These are phyloP conservation scores for Epirrita christyi DNA, from an alignment of 2,888 invertebrate genomes.

Conservation along the genomic window DNA sequence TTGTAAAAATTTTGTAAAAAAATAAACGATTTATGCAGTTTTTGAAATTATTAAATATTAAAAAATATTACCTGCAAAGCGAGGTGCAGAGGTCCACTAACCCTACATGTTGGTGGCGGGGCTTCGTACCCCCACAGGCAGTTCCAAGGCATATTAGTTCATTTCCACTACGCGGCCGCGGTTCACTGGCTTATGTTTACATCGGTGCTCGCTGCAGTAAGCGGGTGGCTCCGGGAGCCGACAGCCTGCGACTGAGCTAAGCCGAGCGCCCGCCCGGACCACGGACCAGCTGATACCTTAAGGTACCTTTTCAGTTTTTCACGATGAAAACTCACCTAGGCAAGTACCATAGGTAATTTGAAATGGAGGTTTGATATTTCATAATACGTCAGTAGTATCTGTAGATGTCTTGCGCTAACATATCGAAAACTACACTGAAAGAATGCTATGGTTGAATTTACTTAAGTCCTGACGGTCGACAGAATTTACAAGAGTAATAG, in stretches of 20 bases:
- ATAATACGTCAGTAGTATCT: background rate
- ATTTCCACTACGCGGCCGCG: slow-evolving; percentile 45
- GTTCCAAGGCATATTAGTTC: slow-evolving; percentile 78
- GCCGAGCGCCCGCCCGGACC: too few species aligned
- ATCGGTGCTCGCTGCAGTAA: slow-evolving; percentile 23
- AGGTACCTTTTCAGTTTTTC: slow-evolving; percentile 22
- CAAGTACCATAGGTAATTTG: slow-evolving; percentile 1
- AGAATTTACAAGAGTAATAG: too few species aligned
- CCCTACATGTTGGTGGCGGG: slow-evolving; percentile 72
- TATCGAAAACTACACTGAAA: too few species aligned
- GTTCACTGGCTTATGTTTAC: slow-evolving; percentile 32
- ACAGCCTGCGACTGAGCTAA: slow-evolving; percentile 35
- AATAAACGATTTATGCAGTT: too few species aligned
- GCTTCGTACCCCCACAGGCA: slow-evolving; percentile 79
- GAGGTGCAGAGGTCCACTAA: slow-evolving; percentile 72
- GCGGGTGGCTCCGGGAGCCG: slow-evolving; percentile 31
- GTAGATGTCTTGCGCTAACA: too few species aligned
- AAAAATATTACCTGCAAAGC: slow-evolving; percentile 53
- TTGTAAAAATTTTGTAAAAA: too few species aligned
- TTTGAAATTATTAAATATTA: background rate
- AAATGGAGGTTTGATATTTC: slow-evolving; percentile 5
- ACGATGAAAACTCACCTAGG: slow-evolving; percentile 15
- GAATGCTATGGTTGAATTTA: too few species aligned
- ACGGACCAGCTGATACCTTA: slow-evolving; percentile 26
- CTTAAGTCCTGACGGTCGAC: too few species aligned